Conservation (phyloP, 2,888 invertebrate species). For the Frankliniella intonsa region DNA sequence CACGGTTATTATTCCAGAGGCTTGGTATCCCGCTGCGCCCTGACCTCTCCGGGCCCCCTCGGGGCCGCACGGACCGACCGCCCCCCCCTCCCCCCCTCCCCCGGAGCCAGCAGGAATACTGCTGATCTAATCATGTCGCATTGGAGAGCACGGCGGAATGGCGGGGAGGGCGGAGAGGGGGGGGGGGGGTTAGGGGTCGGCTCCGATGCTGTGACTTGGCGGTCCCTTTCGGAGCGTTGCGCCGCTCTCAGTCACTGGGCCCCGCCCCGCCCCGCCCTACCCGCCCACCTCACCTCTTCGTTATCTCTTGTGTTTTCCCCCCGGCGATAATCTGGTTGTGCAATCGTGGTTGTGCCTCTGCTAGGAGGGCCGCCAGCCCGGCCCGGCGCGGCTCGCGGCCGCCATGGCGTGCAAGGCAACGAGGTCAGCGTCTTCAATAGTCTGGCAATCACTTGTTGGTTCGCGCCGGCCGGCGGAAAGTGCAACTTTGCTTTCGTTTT, state of each 20-base stretch:
- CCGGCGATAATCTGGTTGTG: too few species aligned
- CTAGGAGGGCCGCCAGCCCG: not conserved
- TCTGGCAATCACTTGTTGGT: too few species aligned
- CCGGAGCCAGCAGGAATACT: not conserved
- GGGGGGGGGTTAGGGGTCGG: not conserved
- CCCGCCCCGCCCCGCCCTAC: not conserved
- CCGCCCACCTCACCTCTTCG: not conserved
- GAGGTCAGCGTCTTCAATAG: too few species aligned
- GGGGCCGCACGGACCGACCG: too few species aligned
- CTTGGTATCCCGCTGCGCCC: too few species aligned
- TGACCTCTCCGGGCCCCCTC: too few species aligned
- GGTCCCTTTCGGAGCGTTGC: not conserved
- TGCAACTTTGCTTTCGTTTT: too few species aligned
- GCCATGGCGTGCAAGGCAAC: too few species aligned
- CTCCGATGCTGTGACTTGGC: not conserved
- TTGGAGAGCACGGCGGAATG: not conserved
- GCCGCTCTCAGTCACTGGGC: not conserved
- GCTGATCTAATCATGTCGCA: constrained; percentile 20
- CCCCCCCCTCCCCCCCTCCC: not conserved
- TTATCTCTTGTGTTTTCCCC: too few species aligned
- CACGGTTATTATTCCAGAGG: too few species aligned
- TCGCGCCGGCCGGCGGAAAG: too few species aligned
- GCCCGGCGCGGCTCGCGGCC: not conserved
- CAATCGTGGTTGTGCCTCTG: too few species aligned
- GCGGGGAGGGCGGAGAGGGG: not conserved